Evolutionary conservation across 2,888 invertebrate genomes (phyloP), one percentile per base, ranked within the genome.

Genomic region (Melinaea menophilus): DNA sequence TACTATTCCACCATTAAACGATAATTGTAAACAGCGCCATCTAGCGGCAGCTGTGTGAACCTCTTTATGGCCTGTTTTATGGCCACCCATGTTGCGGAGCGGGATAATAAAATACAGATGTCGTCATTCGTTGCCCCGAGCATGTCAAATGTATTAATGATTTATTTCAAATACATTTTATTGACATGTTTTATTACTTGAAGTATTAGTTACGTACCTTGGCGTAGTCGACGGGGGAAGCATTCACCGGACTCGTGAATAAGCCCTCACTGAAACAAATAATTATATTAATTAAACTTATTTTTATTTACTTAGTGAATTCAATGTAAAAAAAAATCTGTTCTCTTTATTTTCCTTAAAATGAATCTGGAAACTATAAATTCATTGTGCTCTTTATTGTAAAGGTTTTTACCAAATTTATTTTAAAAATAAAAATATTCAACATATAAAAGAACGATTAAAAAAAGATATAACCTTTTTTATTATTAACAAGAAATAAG

Each of bases 191-290:
- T 60, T 22, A 55, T 57, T n/a, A 56, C 11, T 55, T 22, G 22
- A 22, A 1, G 0, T 35, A 13, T 4, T 11, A 33, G 5, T 51
- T 46, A 47, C 84, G 86, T 86, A 93, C 93, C 92, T 93, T 93
- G 0, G 93, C 92, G 91, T 93, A 93, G 76, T 93, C 93, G 48
- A 93, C 86, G 0, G 93, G 92, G 13, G 92, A 92, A 58, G 91
- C 92, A 75, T 89, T 92, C 71, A 92, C 92, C n/a, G 93, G 92
- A 77, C 93, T 93, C 54, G 93, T 93, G 81, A 93, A 93, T 71
- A 93, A 83, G 48, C 92, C 93, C 85, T 93, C 93, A 76, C 93
- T 93, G 91, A 62, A 93, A 93, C 83, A 88, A 86, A 67, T 9
- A 7, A 51, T 51, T 51, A 51, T 51, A 31, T 31, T 51, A 31